A percentile compares a stretch with the other conserved stretches of the same genome.
phyloP scores from a whole-genome alignment of 2,113 vertebrate species.

The Tor tambroides region DNA sequence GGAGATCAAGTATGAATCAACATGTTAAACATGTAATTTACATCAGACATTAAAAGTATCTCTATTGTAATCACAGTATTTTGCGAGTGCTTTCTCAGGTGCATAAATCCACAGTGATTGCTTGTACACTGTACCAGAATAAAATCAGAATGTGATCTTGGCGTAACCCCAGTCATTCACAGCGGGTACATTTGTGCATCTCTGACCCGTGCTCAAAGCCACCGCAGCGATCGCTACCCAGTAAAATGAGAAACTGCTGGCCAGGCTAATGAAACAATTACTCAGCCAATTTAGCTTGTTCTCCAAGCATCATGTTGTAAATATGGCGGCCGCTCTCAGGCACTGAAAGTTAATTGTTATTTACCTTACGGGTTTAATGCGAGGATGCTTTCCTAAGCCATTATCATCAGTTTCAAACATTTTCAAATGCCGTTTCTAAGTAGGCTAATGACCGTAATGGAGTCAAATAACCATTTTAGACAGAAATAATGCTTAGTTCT shows the following conservation, averaged over 20 bases:
- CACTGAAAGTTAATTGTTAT: constrained; percentile 55
- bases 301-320: constrained; percentile 41
- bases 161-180: neutral
- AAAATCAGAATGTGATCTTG: neutral
- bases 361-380: constrained; percentile 48
- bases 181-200: neutral
- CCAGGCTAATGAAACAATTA: constrained; percentile 52
- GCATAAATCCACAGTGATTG: neutral
- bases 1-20: neutral
- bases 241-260: constrained; percentile 35
- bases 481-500: neutral
- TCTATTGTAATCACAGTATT: neutral
- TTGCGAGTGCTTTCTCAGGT: neutral
- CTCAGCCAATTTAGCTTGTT: constrained; percentile 43
- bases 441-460: neutral
- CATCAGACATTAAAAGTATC: neutral
- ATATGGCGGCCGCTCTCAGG: constrained; percentile 26
- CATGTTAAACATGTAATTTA: neutral
- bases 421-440: neutral
- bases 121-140: neutral
- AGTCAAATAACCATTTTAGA: neutral
- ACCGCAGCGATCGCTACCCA: neutral
- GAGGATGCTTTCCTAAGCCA: neutral
- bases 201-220: neutral
- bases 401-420: constrained; percentile 21